phyloP scores from a whole-genome alignment of 2,113 vertebrate genomes.

The Hucho hucho region DNA sequence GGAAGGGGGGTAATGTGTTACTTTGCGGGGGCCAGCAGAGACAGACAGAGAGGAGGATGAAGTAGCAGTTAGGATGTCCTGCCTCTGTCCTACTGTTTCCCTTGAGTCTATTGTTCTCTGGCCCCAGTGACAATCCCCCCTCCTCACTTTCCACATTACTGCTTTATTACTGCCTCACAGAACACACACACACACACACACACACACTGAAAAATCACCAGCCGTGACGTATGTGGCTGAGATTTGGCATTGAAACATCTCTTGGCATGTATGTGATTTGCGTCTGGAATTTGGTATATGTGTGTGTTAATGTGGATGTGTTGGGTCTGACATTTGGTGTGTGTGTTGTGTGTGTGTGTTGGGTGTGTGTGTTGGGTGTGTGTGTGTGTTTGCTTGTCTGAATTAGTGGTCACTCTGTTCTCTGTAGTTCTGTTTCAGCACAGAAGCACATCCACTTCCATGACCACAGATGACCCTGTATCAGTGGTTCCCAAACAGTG shows the following conservation, averaged over 20 bases:
- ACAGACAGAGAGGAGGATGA: conserved; percentile 19
- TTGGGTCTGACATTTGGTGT: background rate
- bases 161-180: conserved; percentile 2
- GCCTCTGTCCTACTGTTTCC: conserved; percentile 61
- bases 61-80: conserved; percentile 57
- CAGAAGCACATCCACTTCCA: background rate
- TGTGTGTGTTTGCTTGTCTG: background rate
- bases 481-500: too few relatives aligned
- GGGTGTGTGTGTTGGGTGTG: too few relatives aligned
- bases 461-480: too few relatives aligned
- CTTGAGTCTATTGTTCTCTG: conserved; percentile 58
- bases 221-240: background rate
- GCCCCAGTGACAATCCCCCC: conserved; percentile 15
- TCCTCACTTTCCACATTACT: conserved; percentile 35
- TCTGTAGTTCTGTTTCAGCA: background rate
- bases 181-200: background rate
- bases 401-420: background rate
- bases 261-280: background rate
- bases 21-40: background rate
- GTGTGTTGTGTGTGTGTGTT: background rate
- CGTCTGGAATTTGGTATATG: background rate
- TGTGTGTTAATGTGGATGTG: background rate
- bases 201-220: background rate
- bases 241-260: background rate
- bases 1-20: background rate